Evolutionary conservation across 2,797 vertebrate species (phyloP).

Genomic region (Chlorospingus semifuscus): DNA sequence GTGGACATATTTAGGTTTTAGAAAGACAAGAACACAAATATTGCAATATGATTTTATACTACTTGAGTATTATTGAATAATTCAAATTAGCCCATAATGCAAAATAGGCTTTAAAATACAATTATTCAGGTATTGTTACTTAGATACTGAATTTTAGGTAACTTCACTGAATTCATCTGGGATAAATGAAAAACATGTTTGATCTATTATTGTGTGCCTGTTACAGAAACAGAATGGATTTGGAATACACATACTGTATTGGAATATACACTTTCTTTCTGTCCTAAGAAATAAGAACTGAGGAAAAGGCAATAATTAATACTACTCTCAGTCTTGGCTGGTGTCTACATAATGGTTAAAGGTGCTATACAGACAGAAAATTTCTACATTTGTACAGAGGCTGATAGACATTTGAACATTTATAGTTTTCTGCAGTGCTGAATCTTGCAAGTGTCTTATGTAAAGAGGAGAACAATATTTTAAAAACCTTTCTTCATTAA

Average conservation of each 20-base stretch:
- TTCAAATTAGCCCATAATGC: background rate
- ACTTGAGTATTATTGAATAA: background rate
- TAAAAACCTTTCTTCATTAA: background rate
- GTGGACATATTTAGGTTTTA: background rate
- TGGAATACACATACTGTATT: background rate
- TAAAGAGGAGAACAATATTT: background rate
- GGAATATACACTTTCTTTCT: background rate
- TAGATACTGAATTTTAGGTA: background rate
- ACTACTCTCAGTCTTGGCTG: background rate
- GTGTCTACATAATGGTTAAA: background rate
- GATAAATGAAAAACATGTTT: background rate
- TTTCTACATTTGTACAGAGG: background rate
- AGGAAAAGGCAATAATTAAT: background rate
- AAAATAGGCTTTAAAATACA: background rate
- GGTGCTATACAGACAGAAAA: background rate
- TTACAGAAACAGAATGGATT: background rate
- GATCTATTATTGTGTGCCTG: background rate
- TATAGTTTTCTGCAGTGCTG: background rate
- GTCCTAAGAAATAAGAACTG: background rate
- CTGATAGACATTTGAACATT: fast-evolving
- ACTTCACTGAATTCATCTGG: background rate
- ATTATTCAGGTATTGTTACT: background rate
- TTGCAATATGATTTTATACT: background rate
- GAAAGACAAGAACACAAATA: background rate
- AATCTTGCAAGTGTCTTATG: background rate